Base-by-base conservation (phyloP, 2,113 vertebrate genomes). In the Aspidoscelis tigris region DNA sequence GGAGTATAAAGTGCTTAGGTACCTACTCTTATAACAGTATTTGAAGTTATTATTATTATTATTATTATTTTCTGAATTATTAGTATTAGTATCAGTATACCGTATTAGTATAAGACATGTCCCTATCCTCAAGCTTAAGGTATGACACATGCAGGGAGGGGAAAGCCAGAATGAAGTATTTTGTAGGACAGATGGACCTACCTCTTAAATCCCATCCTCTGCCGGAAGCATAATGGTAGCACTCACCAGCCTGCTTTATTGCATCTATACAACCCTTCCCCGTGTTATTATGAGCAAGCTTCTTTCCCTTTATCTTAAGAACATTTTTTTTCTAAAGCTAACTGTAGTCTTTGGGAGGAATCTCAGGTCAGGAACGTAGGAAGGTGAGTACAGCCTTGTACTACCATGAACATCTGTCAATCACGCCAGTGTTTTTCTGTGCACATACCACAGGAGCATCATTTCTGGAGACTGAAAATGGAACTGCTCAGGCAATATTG, bases 381-480 rank as follows among this genome's bases (percentile, higher is more conserved):
- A 84, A 90, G 81, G 78, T 86, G 82, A 88, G 5, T 61, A 3
- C 4, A 3, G 87, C 86, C 33, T 55, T 83, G 12, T 44, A 78
- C 18, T 14, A 80, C 16, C 26, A 55, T 71, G 58, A 89, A 87
- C 69, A 88, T 69, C 80, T 91, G 88, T 85, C 90, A 90, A 82
- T 90, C 88, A 91, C 81, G 68, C 4, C 55, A 12, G 18, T 68
- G 43, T 80, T 87, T 82, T 85, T 70, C 84, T 6, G 0, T 1
- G 0, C 65, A 84, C 58, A 82, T 91, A 24, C n/a, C 1, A 3
- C 20, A 76, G 88, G 69, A 89, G 68, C 76, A 72, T 33, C 0
- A 0, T 78, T 82, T 81, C 61, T 75, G 5, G 69, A 47, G 80
- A 89, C 24, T 85, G 85, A 90, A 91, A 93, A 90, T 68, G 81